Percentiles rank a stretch among this genome's conserved stretches.
Evolutionary conservation across 1,140 invertebrate genomes (phyloP).

Genomic region (Anoplophora glabripennis): DNA sequence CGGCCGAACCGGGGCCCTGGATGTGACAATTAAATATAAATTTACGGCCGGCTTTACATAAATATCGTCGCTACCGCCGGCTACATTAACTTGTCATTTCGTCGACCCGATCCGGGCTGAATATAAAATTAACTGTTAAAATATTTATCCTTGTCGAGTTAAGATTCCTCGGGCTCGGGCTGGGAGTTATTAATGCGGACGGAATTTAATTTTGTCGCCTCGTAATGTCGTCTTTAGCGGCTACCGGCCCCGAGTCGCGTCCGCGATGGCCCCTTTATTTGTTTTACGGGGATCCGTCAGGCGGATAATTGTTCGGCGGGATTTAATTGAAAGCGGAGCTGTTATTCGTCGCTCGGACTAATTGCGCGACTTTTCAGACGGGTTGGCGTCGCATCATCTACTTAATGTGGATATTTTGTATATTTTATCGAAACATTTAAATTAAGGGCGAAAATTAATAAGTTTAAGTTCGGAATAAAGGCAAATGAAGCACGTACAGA

Average conservation of each 20-base stretch:
- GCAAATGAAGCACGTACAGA: too few relatives aligned
- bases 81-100: slow-evolving; percentile 35
- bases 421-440: too few relatives aligned
- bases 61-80: slow-evolving; percentile 34
- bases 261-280: too few relatives aligned
- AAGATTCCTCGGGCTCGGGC: slow-evolving; percentile 24
- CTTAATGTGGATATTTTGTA: too few relatives aligned
- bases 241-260: slow-evolving; percentile 1
- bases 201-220: slow-evolving; percentile 35
- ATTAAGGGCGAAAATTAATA: too few relatives aligned
- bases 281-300: too few relatives aligned
- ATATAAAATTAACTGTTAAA: slow-evolving; percentile 40
- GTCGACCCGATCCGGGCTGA: slow-evolving; percentile 33
- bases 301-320: too few relatives aligned
- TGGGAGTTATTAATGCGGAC: slow-evolving; percentile 28
- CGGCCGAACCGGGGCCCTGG: neutral
- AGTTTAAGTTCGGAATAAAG: too few relatives aligned
- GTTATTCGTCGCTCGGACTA: too few relatives aligned
- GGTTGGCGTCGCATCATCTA: too few relatives aligned
- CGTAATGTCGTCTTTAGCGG: slow-evolving; percentile 21
- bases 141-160: slow-evolving; percentile 39
- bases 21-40: slow-evolving; percentile 36
- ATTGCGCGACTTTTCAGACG: too few relatives aligned
- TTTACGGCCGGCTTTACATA: slow-evolving; percentile 35
- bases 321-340: too few relatives aligned